A percentile compares a stretch with the other conserved stretches of the same genome.
phyloP scores from a whole-genome alignment of 2,888 invertebrate species.

The Phalera bucephala region DNA sequence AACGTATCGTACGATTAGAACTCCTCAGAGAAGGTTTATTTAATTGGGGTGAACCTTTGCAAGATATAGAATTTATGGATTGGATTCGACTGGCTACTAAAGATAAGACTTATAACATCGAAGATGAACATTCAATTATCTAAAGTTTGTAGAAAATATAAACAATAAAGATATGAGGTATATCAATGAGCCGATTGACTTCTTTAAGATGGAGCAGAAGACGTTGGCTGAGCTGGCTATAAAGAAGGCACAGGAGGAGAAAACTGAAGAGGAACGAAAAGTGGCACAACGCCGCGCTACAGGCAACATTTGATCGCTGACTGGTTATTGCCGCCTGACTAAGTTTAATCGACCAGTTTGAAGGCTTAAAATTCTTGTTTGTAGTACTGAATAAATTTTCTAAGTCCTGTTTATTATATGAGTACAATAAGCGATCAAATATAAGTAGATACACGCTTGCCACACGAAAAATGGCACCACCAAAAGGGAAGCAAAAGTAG shows the following conservation, averaged over 20 bases:
- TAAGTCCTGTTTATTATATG: too few species aligned
- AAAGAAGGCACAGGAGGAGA: conserved; percentile 64
- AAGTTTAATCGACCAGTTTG: not conserved
- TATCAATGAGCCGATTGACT: conserved; percentile 68
- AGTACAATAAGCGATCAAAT: too few species aligned
- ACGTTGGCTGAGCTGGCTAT: conserved; percentile 68
- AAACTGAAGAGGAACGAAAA: conserved; percentile 54
- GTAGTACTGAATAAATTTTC: too few species aligned
- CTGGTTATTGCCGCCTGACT: conserved; percentile 48
- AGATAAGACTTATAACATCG: conserved; percentile 58
- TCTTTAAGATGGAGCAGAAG: conserved; percentile 73
- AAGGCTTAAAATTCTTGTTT: too few species aligned
- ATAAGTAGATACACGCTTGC: too few species aligned
- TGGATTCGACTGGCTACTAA: conserved; percentile 57
- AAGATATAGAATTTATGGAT: conserved; percentile 64
- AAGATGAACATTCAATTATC: conserved; percentile 53
- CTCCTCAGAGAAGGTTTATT: conserved; percentile 57
- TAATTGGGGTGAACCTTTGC: conserved; percentile 66
- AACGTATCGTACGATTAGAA: conserved; percentile 54
- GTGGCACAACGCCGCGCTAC: conserved; percentile 56
- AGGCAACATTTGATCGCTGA: conserved; percentile 64
- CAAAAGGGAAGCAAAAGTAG: too few species aligned
- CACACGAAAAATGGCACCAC: too few species aligned
- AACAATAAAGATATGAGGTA: conserved; percentile 61
- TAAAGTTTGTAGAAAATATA: conserved; percentile 71